A percentile compares a stretch with the other conserved stretches of the same genome.
Conservation (phyloP, 35 echinoderm and acorn worm species). For the Amphiura filiformis region DNA sequence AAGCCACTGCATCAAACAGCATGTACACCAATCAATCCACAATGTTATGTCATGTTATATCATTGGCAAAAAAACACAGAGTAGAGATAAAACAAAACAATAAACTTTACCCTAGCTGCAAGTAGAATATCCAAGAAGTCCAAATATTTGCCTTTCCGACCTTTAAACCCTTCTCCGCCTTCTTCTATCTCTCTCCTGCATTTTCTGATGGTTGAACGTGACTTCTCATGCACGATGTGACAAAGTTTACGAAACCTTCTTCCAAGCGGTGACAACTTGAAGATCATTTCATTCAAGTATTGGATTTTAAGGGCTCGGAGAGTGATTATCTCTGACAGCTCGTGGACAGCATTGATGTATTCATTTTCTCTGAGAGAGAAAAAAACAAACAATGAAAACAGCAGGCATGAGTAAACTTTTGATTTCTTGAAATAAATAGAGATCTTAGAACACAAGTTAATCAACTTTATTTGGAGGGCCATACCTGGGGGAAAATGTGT, state of each 20-base stretch:
- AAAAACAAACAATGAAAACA: too few relatives aligned
- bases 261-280: too few relatives aligned
- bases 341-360: background rate
- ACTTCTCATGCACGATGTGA: background rate
- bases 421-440: too few relatives aligned
- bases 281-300: background rate
- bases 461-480: too few relatives aligned
- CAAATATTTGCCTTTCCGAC: background rate
- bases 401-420: too few relatives aligned
- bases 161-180: background rate
- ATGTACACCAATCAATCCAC: too few relatives aligned
- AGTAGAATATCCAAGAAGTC: slow-evolving; percentile 22
- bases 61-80: too few relatives aligned
- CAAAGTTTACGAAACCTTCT: background rate
- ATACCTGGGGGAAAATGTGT: too few relatives aligned
- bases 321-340: background rate
- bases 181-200: background rate
- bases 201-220: background rate
- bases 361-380: background rate
- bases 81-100: too few relatives aligned
- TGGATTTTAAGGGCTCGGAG: background rate
- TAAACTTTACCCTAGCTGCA: background rate
- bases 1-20: too few relatives aligned
- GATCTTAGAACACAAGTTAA: too few relatives aligned
- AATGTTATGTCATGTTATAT: too few relatives aligned